Base-by-base conservation (phyloP, 2,797 vertebrate species). In the Okamejei kenojei region DNA sequence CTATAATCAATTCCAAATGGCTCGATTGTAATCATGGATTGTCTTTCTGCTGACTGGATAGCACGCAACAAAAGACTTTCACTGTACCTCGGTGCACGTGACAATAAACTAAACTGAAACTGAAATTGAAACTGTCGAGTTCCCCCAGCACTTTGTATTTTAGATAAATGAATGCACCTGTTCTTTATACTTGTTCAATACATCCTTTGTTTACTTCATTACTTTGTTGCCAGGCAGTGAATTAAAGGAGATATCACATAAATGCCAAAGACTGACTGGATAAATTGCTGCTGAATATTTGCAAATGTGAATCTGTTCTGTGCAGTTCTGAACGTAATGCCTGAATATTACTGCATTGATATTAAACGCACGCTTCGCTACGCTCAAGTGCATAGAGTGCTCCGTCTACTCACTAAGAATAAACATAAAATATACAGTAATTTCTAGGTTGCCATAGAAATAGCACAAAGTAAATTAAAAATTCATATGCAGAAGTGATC, bases 171-270 rank as follows among this genome's bases (percentile, higher is more conserved):
- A 7, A 68, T 13, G 13, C 29, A 19, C 26, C 54, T 0, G n/a
- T n/a, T 76, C 68, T 74, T 74, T 58, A 11, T 45, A 29, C 71
- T 54, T 71, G 5, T 45, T 29, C 65, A 32, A 45, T 92, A 8
- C 6, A 91, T 23, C 35, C 38, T 10, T 45, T 73, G 35, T 45
- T n/a, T 15, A 15, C 38, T 76, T 71, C 54, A 92, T 54, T 29
- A 92, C 38, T 58, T n/a, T 13, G 71, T 92, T 76, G 90, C 71
- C 90, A n/a, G 71, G 71, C 90, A 92, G 76, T 92, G 58, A 76
- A 92, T 92, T 92, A 76, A 91, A 74, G 71, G 90, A 92, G 38
- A 29, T 21, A 54, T 54, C 38, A 76, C 23, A 76, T 76, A 13
- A 74, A 29, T 23, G 23, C 35, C 29, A 17, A 29, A 58, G 90